Percentiles rank a stretch among this genome's conserved stretches.
These are phyloP conservation scores for Aviceda subcristata DNA, from an alignment of 2,113 vertebrate species.

Conservation along the genomic window DNA sequence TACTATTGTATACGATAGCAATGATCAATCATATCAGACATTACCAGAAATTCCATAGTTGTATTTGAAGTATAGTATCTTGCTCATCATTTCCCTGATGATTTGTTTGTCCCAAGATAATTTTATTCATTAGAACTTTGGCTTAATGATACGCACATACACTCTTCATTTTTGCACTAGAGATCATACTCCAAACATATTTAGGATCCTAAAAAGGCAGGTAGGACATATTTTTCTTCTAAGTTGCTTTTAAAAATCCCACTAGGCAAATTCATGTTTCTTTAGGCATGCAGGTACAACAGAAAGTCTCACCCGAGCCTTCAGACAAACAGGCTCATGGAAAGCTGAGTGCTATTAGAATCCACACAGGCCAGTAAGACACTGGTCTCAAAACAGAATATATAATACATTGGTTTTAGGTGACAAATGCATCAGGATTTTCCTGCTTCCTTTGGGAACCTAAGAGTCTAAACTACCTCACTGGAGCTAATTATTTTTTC, in stretches of 20 bases:
- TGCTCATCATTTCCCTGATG: background rate
- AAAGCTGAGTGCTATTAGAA: background rate
- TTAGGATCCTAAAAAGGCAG: background rate
- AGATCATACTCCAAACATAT: background rate
- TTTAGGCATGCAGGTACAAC: background rate
- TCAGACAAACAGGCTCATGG: background rate
- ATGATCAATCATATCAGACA: background rate
- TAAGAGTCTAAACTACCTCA: background rate
- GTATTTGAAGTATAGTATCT: background rate
- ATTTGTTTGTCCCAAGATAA: background rate
- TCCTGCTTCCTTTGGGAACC: constrained; percentile 11
- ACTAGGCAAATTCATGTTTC: background rate
- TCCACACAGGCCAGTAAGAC: background rate
- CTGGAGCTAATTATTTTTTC: constrained; percentile 12
- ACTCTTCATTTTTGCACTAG: background rate
- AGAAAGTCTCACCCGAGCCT: background rate
- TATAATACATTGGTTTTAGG: background rate
- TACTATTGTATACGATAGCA: background rate
- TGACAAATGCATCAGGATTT: background rate
- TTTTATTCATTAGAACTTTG: background rate
- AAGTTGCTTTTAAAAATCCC: background rate
- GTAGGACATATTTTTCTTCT: background rate
- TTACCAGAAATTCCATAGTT: background rate
- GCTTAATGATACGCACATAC: background rate
- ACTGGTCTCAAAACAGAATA: background rate